These are phyloP conservation scores for Lathamus discolor DNA, from an alignment of 2,113 vertebrate species.

Conservation along the genomic window DNA sequence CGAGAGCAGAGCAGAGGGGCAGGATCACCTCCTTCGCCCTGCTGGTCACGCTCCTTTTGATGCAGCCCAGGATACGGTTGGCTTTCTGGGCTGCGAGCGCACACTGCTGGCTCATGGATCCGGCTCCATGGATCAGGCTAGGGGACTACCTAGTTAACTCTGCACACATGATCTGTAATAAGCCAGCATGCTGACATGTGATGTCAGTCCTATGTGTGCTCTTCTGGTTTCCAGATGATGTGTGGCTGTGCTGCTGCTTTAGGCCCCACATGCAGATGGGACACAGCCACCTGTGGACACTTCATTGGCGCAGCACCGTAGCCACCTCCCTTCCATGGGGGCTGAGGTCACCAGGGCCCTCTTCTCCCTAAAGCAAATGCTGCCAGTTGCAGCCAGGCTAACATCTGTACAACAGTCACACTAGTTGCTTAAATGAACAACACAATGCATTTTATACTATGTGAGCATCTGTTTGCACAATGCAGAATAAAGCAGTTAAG, in stretches of 20 bases:
- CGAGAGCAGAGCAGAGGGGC: too few species aligned
- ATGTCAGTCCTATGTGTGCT: background rate
- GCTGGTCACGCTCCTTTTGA: too few species aligned
- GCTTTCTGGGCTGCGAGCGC: too few species aligned
- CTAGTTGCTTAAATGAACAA: background rate
- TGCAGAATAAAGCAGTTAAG: background rate
- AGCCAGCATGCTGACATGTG: fast-evolving
- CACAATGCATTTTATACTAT: background rate
- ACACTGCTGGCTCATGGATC: too few species aligned
- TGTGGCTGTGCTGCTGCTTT: background rate
- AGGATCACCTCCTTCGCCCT: too few species aligned
- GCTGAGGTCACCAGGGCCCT: background rate
- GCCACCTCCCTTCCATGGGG: background rate
- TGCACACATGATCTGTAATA: fast-evolving
- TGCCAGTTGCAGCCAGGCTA: background rate
- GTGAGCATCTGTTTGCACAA: background rate
- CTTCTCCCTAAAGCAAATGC: background rate
- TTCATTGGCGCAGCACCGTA: fast-evolving
- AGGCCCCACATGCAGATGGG: too few species aligned
- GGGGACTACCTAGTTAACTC: background rate
- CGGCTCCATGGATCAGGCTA: background rate
- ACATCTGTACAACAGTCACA: fast-evolving
- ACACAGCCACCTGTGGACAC: background rate
- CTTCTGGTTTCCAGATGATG: background rate
- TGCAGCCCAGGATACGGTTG: too few species aligned